Percentiles rank a stretch among this genome's conserved stretches.
These are phyloP conservation scores for Sterrhoptilus dennistouni DNA, from an alignment of 2,113 vertebrate genomes.

Conservation along the genomic window DNA sequence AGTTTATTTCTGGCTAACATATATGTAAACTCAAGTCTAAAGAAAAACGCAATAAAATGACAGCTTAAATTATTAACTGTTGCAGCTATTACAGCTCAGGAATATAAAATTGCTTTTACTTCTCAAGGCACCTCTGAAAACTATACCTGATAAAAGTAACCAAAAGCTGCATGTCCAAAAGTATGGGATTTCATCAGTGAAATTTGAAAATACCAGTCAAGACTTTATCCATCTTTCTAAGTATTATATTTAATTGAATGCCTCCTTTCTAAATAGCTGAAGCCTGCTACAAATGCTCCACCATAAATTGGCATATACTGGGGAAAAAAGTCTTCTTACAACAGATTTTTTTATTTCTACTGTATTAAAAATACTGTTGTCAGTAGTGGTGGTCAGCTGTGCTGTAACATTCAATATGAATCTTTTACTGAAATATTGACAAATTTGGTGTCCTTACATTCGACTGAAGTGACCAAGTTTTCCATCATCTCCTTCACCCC, in stretches of 20 bases:
- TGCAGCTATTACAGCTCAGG: neutral
- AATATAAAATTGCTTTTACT: neutral
- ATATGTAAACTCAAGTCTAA: neutral
- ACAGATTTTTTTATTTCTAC: neutral
- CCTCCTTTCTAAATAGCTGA: neutral
- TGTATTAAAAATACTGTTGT: neutral
- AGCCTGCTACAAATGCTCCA: neutral
- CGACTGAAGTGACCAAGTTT: constrained; percentile 98
- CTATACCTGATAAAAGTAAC: neutral
- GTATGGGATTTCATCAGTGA: neutral
- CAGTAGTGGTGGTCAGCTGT: neutral
- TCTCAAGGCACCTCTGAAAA: neutral
- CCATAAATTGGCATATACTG: neutral
- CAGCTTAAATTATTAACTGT: neutral
- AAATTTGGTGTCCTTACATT: constrained; percentile 80
- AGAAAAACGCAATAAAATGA: neutral
- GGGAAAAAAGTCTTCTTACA: neutral
- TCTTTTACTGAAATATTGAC: neutral
- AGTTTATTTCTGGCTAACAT: neutral
- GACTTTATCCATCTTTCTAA: neutral
- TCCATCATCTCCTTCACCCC: constrained; percentile 98
- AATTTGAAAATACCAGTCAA: neutral
- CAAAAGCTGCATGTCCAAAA: neutral
- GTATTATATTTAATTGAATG: neutral
- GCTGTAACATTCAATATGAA: neutral